Percentiles rank a stretch among this genome's conserved stretches.
phyloP scores from a whole-genome alignment of 2,888 invertebrate species.

The Thysanoteuthis rhombus region DNA sequence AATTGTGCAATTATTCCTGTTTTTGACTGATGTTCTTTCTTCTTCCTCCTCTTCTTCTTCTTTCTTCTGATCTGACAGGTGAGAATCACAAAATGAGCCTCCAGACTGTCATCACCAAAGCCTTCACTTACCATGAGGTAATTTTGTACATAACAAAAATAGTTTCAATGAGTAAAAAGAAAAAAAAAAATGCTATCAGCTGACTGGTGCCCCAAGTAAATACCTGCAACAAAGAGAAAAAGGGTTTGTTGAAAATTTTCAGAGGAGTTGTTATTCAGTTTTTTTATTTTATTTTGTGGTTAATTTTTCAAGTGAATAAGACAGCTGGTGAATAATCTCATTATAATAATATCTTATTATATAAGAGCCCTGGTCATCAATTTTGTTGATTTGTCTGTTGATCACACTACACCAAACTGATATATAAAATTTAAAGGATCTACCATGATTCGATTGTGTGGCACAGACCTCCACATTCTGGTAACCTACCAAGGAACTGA shows the following conservation, averaged over 20 bases:
- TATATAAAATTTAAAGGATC: too few relatives aligned
- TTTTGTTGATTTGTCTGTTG: too few relatives aligned
- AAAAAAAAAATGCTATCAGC: neutral
- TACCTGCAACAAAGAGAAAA: conserved; percentile 19
- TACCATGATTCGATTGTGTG: too few relatives aligned
- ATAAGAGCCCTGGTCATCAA: too few relatives aligned
- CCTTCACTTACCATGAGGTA: neutral
- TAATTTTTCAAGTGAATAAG: too few relatives aligned
- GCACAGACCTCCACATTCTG: too few relatives aligned
- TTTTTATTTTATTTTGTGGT: neutral
- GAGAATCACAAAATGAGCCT: neutral
- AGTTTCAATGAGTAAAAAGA: neutral
- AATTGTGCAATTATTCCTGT: neutral
- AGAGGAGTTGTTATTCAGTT: too few relatives aligned
- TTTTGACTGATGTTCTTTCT: neutral
- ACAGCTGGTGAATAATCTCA: too few relatives aligned
- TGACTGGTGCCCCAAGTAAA: conserved; percentile 30
- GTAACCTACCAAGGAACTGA: too few relatives aligned
- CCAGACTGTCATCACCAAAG: neutral
- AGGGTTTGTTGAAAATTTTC: neutral
- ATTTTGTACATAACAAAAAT: neutral
- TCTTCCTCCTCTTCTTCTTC: too few relatives aligned
- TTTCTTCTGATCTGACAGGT: neutral
- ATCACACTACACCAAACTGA: too few relatives aligned
- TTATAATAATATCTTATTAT: too few relatives aligned